Evolutionary conservation across 2,113 vertebrate species (phyloP).

Genomic region (Butorides virescens): DNA sequence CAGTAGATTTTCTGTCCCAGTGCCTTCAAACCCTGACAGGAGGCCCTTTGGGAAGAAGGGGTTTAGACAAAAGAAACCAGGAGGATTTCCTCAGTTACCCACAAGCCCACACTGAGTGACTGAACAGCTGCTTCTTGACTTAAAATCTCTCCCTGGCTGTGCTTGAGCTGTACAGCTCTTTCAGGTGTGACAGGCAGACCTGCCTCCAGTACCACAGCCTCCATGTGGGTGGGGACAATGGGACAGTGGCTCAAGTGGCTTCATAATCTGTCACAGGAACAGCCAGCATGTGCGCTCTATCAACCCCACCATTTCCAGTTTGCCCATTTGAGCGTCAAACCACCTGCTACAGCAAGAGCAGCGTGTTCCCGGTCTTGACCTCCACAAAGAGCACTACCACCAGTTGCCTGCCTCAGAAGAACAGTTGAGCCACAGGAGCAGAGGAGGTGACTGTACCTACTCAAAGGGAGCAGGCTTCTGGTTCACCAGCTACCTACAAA

Average conservation of each 20-base stretch:
- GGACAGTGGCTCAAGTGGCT: background rate
- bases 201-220: background rate
- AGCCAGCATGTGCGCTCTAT: background rate
- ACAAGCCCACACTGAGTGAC: background rate
- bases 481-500: background rate
- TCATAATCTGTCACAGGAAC: background rate
- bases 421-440: background rate
- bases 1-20: constrained; percentile 40
- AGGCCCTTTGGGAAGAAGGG: background rate
- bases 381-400: background rate
- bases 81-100: constrained; percentile 38
- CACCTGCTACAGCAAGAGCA: background rate
- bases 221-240: background rate
- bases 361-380: background rate
- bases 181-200: constrained; percentile 51
- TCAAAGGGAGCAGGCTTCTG: background rate
- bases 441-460: background rate
- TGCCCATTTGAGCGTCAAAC: background rate
- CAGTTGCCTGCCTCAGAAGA: background rate
- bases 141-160: constrained; percentile 2
- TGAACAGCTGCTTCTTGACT: constrained; percentile 55
- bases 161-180: background rate
- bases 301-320: background rate
- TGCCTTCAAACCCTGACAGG: constrained; percentile 38
- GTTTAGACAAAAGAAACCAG: constrained; percentile 24